Percentiles rank a stretch among this genome's conserved stretches.
Conservation (phyloP, 2,888 invertebrate species). For the Aspidapion aeneum region DNA sequence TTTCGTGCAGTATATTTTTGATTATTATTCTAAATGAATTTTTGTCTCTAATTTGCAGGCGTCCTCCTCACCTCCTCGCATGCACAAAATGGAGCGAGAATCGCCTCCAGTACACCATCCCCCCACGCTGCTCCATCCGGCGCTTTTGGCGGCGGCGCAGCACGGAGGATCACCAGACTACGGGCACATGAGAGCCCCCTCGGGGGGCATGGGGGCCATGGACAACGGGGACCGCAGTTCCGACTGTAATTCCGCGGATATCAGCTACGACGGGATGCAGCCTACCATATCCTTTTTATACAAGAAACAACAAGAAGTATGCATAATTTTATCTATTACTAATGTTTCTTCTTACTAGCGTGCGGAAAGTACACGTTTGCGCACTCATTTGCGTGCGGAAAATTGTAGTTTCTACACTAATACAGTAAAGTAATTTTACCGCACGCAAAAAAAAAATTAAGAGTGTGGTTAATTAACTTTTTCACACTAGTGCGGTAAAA, state of each 20-base stretch:
- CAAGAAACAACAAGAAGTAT: constrained; percentile 29
- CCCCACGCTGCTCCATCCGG: constrained; percentile 81
- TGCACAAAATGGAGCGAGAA: constrained; percentile 71
- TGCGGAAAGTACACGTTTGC: too few relatives aligned
- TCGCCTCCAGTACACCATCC: constrained; percentile 83
- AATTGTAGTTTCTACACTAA: too few relatives aligned
- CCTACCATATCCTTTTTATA: constrained; percentile 94
- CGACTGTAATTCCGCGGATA: constrained; percentile 89
- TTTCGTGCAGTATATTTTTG: too few relatives aligned
- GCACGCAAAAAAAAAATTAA: too few relatives aligned
- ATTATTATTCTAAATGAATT: too few relatives aligned
- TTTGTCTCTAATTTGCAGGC: too few relatives aligned
- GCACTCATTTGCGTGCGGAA: too few relatives aligned
- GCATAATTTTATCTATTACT: not conserved
- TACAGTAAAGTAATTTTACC: too few relatives aligned
- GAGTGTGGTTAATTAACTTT: too few relatives aligned
- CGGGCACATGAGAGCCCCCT: constrained; percentile 59
- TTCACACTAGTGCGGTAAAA: too few relatives aligned
- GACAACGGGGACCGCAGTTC: constrained; percentile 83
- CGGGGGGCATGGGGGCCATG: constrained; percentile 54
- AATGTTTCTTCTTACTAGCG: not conserved
- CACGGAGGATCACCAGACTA: constrained; percentile 80
- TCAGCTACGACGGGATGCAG: constrained; percentile 88
- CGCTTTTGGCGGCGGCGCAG: constrained; percentile 78
- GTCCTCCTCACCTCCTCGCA: constrained; percentile 59